Base-by-base conservation (phyloP, 2,113 vertebrate genomes). In the Planiliza haematocheilus region DNA sequence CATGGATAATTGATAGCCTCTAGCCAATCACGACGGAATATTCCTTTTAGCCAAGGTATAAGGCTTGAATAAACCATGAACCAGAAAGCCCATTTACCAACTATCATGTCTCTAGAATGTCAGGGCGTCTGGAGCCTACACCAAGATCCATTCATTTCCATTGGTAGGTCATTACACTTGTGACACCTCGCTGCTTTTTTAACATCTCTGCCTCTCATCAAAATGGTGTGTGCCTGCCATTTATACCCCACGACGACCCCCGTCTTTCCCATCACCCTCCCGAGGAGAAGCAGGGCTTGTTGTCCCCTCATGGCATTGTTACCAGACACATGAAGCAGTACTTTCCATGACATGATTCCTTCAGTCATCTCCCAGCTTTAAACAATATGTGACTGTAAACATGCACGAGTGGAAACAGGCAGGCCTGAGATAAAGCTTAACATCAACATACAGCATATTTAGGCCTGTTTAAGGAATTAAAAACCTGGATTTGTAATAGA, bases 1-100 rank as follows among this genome's bases (percentile, higher is more conserved):
- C 85, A 90, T 87, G 69, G 83, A 87, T 88, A 85, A 91, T 89
- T 90, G 61, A 89, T 88, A 84, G 69, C 81, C 83, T 67, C 30
- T 0, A 79, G 77, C 81, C 83, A 89, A 90, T 89, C 86, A 87
- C 63, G 58, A 84, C 50, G 55, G 77, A 79, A 69, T 76, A 84
- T 82, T 90, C 73, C 62, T 88, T 88, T 89, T 85, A 85, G 77
- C 70, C 66, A 57, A 71, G 77, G 83, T 85, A 84, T 73, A 77
- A 69, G 2, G 43, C 74, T 58, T 89, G 59, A 90, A 90, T 85
- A 89, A 86, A 88, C 63, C 62, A 85, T 86, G 77, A 91, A 79
- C 69, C 42, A 80, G 70, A 77, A 84, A 74, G 77, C 42, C 59
- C 75, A 74, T 81, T 74, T 85, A 69, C 17, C 65, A 84, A 79